phyloP scores from a whole-genome alignment of 2,797 vertebrate species.

The Sandelia bainsii region DNA sequence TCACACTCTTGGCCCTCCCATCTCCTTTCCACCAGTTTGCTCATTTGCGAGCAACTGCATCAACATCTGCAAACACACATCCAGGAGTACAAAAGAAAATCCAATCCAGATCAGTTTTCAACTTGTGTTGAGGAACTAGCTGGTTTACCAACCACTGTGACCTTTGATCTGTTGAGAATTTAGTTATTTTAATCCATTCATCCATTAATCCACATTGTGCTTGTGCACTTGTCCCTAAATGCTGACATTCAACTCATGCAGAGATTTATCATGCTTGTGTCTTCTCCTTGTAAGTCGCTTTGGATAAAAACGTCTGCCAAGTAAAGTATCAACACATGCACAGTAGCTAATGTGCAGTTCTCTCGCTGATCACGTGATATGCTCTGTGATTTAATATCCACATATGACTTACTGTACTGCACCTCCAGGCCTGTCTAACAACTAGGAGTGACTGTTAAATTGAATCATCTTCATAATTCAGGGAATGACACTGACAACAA shows the following conservation, averaged over 20 bases:
- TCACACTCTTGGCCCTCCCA: constrained; percentile 30
- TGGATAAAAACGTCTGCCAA: too few relatives aligned
- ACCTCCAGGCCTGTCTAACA: constrained; percentile 45
- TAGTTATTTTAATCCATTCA: constrained; percentile 60
- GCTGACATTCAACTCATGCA: constrained; percentile 53
- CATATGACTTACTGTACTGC: constrained; percentile 35
- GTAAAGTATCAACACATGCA: constrained; percentile 5
- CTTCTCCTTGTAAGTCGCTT: too few relatives aligned
- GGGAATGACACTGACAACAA: constrained; percentile 63
- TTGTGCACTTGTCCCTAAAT: constrained; percentile 47
- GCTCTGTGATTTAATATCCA: constrained; percentile 49
- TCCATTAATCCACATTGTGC: constrained; percentile 64
- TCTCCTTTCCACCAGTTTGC: constrained; percentile 46
- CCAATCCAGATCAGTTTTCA: constrained; percentile 30
- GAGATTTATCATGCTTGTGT: too few relatives aligned
- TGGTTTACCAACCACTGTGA: constrained; percentile 29
- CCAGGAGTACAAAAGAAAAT: constrained; percentile 25
- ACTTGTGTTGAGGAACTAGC: constrained; percentile 11
- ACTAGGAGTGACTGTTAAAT: constrained; percentile 46
- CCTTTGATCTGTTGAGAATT: constrained; percentile 47
- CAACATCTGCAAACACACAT: constrained; percentile 46
- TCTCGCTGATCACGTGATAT: constrained; percentile 36
- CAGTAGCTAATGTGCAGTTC: constrained; percentile 43
- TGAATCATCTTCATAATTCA: constrained; percentile 55
- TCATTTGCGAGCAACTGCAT: constrained; percentile 36